Evolutionary conservation across 2,888 invertebrate genomes (phyloP).

Genomic region (Strigamia transsilvanica): DNA sequence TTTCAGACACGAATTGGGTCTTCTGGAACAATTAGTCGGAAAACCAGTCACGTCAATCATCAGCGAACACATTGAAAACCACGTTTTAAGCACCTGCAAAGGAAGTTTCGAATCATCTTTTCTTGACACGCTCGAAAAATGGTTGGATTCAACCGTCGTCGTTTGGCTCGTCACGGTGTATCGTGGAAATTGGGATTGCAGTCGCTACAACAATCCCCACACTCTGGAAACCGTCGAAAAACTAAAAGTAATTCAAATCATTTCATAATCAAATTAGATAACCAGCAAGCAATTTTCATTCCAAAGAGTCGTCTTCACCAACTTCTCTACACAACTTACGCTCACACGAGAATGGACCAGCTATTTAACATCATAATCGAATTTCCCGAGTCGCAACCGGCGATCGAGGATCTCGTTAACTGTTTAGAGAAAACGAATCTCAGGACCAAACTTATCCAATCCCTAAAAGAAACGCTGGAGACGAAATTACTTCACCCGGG

Average conservation of each 20-base stretch:
- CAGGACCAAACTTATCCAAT: conserved; percentile 77
- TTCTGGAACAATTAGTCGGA: conserved; percentile 84
- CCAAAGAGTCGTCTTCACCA: conserved; percentile 70
- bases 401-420: conserved; percentile 84
- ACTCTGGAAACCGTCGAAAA: conserved; percentile 39
- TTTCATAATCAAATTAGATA: neutral
- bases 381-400: conserved; percentile 93
- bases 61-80: conserved; percentile 80
- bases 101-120: conserved; percentile 87
- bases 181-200: conserved; percentile 69
- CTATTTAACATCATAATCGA: conserved; percentile 96
- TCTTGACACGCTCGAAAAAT: conserved; percentile 79
- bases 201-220: neutral
- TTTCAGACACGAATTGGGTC: conserved; percentile 69
- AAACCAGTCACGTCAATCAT: conserved; percentile 84
- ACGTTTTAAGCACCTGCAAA: conserved; percentile 84
- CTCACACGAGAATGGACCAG: conserved; percentile 86
- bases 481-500: conserved; percentile 89
- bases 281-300: neutral
- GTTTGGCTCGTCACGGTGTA: conserved; percentile 87
- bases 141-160: conserved; percentile 86
- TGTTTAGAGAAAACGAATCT: conserved; percentile 89
- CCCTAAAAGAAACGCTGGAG: conserved; percentile 82
- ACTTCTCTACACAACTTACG: conserved; percentile 87
- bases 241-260: conserved; percentile 37